Evolutionary conservation across 2,797 vertebrate species (phyloP).

Genomic region (Microctenopoma stevenorrisi): DNA sequence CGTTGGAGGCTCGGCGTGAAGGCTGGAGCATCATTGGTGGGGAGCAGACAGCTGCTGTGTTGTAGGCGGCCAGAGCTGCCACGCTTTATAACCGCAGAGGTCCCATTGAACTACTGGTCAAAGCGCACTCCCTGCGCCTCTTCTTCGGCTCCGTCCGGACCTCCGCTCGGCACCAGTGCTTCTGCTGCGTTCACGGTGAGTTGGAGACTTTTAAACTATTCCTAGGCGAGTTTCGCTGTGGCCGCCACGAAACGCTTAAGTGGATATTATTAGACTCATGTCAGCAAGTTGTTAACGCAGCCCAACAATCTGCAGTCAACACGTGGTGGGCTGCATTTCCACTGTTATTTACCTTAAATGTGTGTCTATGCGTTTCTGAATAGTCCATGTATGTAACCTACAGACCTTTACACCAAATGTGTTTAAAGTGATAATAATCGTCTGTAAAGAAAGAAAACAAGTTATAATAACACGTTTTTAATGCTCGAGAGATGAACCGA

Average conservation of each 20-base stretch:
- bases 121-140: accelerated
- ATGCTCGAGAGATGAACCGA: too few relatives aligned
- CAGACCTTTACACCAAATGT: not conserved
- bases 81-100: slow-evolving; percentile 14
- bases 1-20: not conserved
- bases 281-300: not conserved
- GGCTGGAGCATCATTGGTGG: slow-evolving; percentile 49
- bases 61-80: slow-evolving; percentile 40
- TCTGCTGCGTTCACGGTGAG: slow-evolving; percentile 50
- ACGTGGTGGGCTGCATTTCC: not conserved
- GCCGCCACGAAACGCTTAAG: too few relatives aligned
- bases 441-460: too few relatives aligned
- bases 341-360: not conserved
- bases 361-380: not conserved
- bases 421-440: not conserved
- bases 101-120: not conserved
- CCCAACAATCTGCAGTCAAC: not conserved
- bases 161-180: not conserved
- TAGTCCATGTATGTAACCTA: not conserved
- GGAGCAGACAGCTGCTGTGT: slow-evolving; percentile 14
- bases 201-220: slow-evolving; percentile 1
- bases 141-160: slow-evolving; percentile 5
- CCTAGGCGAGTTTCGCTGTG: not conserved
- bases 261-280: too few relatives aligned
- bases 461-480: too few relatives aligned